Conservation (phyloP, 2,797 vertebrate species). For the Ambastaia sidthimunki region DNA sequence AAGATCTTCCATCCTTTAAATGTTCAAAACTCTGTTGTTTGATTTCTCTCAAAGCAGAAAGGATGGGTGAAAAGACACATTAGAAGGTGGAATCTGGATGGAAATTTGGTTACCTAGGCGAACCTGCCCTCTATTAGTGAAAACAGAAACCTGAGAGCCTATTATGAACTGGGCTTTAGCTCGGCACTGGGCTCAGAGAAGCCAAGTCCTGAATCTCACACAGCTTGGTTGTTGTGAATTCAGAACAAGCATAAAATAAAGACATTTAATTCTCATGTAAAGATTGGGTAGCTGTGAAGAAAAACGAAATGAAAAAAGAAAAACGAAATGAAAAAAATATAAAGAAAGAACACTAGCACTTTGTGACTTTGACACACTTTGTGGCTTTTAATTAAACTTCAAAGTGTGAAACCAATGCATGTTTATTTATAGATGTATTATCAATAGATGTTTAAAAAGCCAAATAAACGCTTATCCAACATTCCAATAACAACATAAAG, state of each 20-base stretch:
- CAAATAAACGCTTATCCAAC: constrained; percentile 10
- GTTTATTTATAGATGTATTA: background rate
- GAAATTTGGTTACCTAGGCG: constrained; percentile 67
- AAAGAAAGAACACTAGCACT: too few species aligned
- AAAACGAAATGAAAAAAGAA: background rate
- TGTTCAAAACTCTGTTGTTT: constrained; percentile 27
- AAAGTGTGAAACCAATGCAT: background rate
- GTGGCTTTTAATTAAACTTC: constrained; percentile 9
- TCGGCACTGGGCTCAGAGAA: constrained; percentile 43
- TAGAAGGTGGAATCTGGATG: constrained; percentile 52
- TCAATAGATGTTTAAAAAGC: constrained; percentile 26
- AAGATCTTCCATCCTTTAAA: constrained; percentile 3
- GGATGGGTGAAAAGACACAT: constrained; percentile 49
- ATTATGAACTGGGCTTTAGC: constrained; percentile 35
- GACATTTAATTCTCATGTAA: background rate
- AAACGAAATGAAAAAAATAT: background rate
- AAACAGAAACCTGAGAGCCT: constrained; percentile 77
- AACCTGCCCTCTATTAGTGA: constrained; percentile 64
- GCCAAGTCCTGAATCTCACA: background rate
- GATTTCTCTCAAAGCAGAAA: constrained; percentile 28
- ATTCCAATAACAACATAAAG: constrained; percentile 9
- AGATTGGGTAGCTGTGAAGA: background rate
- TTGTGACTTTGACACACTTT: too few species aligned
- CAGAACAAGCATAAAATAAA: background rate
- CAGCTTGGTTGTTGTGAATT: background rate